phyloP scores from a whole-genome alignment of 2,888 invertebrate species.

The Drosophila buzzatii region DNA sequence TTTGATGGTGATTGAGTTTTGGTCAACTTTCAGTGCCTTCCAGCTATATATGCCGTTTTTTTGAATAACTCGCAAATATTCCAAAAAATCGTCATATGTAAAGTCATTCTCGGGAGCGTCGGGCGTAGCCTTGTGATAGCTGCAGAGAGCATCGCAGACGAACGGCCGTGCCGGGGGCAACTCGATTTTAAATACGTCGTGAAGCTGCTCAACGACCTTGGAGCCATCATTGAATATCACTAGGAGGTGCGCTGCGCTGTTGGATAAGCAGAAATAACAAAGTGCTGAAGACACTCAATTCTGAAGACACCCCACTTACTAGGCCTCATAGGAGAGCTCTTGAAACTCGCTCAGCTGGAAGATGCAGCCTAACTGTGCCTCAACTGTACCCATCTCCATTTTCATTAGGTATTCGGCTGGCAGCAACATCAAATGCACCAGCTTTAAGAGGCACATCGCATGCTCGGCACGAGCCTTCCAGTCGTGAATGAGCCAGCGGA shows the following conservation, averaged over 20 bases:
- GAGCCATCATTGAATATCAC: conserved; percentile 18
- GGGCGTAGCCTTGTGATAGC: conserved; percentile 36
- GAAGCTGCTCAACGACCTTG: conserved; percentile 12
- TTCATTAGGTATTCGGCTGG: conserved; percentile 15
- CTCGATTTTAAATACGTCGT: conserved; percentile 9
- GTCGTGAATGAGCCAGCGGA: conserved; percentile 53
- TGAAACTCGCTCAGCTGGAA: conserved; percentile 10
- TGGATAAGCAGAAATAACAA: neutral
- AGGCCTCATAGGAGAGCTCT: neutral
- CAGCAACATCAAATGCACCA: conserved; percentile 26
- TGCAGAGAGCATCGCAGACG: conserved; percentile 36
- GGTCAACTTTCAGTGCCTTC: neutral
- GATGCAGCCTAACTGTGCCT: conserved; percentile 18
- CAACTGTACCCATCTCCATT: neutral
- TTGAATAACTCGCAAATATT: conserved; percentile 46
- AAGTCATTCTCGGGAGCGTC: conserved; percentile 13
- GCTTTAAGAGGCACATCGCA: conserved; percentile 14
- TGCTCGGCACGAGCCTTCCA: conserved; percentile 33
- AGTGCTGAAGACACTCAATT: neutral
- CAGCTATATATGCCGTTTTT: neutral
- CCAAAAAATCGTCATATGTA: conserved; percentile 43
- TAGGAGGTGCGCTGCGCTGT: conserved; percentile 18
- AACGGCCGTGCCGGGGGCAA: conserved; percentile 26
- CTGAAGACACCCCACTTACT: conserved; percentile 5
- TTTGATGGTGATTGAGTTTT: neutral